phyloP scores from a whole-genome alignment of 2,113 vertebrate genomes.

The Vanacampus margaritifer region DNA sequence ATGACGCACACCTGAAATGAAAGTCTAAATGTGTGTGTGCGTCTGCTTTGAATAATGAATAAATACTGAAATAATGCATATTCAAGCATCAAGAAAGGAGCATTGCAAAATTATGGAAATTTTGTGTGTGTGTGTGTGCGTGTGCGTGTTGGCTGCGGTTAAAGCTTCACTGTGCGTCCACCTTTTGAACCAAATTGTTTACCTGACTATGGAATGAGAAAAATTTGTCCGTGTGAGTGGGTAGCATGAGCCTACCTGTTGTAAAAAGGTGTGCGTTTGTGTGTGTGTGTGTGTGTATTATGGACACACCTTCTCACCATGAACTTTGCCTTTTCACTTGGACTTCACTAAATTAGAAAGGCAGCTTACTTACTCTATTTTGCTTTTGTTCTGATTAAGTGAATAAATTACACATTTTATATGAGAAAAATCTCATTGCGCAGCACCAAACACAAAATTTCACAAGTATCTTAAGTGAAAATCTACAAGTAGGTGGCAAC shows the following conservation, averaged over 20 bases:
- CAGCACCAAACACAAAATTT: no score
- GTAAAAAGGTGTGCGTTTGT: conserved; percentile 24
- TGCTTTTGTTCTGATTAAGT: not conserved
- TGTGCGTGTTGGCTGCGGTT: not conserved
- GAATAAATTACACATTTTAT: not conserved
- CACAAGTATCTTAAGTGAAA: no score
- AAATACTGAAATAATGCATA: not conserved
- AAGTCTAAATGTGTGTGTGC: conserved; percentile 9
- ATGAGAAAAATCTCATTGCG: not conserved
- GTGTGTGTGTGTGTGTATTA: not conserved
- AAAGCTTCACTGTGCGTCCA: conserved; percentile 3
- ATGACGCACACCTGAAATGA: conserved; percentile 5
- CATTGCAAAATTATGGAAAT: not conserved
- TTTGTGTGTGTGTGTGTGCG: conserved; percentile 2
- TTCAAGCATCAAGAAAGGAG: not conserved
- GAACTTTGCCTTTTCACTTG: conserved; percentile 43
- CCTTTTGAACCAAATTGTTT: conserved; percentile 24
- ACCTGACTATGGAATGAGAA: conserved; percentile 34
- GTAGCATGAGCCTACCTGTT: conserved; percentile 51
- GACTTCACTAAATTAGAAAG: not conserved
- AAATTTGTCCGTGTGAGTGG: conserved; percentile 53
- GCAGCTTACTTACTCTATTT: no score
- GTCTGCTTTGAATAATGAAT: not conserved
- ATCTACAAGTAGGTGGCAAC: no score
- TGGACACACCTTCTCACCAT: conserved; percentile 34